Base-by-base conservation (phyloP, 1,140 invertebrate genomes). In the Pseudomyrmex flavicornis region DNA sequence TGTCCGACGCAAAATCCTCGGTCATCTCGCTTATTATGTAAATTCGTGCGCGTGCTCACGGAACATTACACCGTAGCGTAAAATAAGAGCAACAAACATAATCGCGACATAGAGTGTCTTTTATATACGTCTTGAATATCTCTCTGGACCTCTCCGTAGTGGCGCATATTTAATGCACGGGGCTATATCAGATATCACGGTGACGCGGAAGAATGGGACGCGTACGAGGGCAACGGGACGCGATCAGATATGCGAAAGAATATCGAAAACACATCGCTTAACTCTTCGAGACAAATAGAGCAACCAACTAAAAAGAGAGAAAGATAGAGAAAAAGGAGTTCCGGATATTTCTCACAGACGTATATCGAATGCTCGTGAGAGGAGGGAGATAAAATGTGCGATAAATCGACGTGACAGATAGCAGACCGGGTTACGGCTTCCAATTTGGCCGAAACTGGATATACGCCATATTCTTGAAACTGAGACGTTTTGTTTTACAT, bases 1-100 rank as follows among this genome's bases (percentile, higher is more conserved):
- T 56, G 35, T 79, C 52, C 13, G 20, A 58, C 15, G 65, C 17
- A 17, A 77, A 58, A 58, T 68, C 52, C 63, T 58, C 52, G 46
- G 20, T 79, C 69, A 79, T 70, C 65, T 70, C 10, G 65, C 15
- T 48, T 70, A 70, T 79, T 13, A 59, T 52, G 52, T 22, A 65
- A 7, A 63, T 77, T 66, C 22, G n/a, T 7, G 12, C n/a, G 15
- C 8, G 50, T 48, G 50, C 12, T 9, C 26, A 17, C 26, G 15
- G 7, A 58, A 59, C 48, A 48, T 59, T 12, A 13, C 56, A 56
- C 35, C 35, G 12, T 22, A 12, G 8, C 12, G 15, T 58, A 59
- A 79, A 79, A 69, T 46, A 69, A 69, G 13, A 68, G 56, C 22
- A 13, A 22, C 46, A 52, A 2, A 20, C 22, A 2, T 13, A 22